Base-by-base conservation (phyloP, 2,888 invertebrate species). In the Tenthredo mesomela region DNA sequence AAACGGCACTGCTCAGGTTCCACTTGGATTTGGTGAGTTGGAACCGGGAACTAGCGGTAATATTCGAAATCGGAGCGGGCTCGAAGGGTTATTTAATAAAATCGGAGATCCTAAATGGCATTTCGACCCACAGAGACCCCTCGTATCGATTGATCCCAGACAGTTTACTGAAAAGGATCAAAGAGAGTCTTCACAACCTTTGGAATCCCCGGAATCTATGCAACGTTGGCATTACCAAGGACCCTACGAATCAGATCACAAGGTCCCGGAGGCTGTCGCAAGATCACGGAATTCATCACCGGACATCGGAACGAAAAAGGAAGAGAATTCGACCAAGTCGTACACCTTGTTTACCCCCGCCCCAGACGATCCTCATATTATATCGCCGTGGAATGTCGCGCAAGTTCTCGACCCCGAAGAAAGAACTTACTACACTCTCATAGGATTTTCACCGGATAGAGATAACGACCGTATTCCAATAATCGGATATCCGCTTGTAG, bases 371-470 rank as follows among this genome's bases (percentile, higher is more conserved):
- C 40, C 37, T 61, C 61, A 40, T 37, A 61, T 61, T 12, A 80
- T 50, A 40, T 61, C 58, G 58, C 61, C 61, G 12, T 80, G 61
- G 80, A 25, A 80, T 33, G 15, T 25, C 7, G 37, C 40, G 21
- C 33, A 21, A 61, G 21, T 80, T n/a, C 0, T 43, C 12, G 40
- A 61, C n/a, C 40, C 58, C 2, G 61, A 61, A 40, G 25, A 61
- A 50, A 29, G 9, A 47, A 47, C 50, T 67, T 82, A 82, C 29
- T 82, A 67, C 47, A 21, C 82, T 67, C 82, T 82, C 21, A 10
- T 67, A 15, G 37, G 47, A n/a, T 29, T 82, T n/a, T 6, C 67
- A 2, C 43, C 37, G 67, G 29, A 67, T n/a, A 18, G 10, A 65
- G 82, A n/a, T 29, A 50, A 43, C n/a, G 25, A 82, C 29, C 67